phyloP scores from a whole-genome alignment of 1,140 invertebrate species.

The Bombus picipes region DNA sequence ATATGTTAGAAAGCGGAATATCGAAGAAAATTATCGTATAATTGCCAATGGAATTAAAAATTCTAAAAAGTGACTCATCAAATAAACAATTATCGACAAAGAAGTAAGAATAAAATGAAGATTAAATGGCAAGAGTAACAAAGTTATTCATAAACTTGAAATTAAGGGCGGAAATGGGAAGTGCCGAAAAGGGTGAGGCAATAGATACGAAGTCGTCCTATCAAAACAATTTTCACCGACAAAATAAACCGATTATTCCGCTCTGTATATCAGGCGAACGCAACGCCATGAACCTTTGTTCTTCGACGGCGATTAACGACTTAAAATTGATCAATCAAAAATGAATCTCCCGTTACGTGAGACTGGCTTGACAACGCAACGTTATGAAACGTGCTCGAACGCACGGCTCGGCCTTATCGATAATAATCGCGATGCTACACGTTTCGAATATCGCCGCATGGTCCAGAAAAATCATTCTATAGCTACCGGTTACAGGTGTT shows the following conservation, averaged over 20 bases:
- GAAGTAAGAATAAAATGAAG: neutral
- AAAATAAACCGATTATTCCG: neutral
- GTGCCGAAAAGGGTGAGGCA: rapidly evolving
- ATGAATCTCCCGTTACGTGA: neutral
- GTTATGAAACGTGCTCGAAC: constrained; percentile 6
- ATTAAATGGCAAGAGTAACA: neutral
- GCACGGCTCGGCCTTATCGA: too few species aligned
- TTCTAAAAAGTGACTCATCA: neutral
- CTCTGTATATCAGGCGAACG: neutral
- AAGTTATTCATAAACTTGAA: neutral
- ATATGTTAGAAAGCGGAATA: too few species aligned
- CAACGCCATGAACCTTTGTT: neutral
- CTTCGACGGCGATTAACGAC: neutral
- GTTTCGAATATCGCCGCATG: neutral
- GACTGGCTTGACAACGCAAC: neutral
- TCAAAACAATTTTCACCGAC: neutral
- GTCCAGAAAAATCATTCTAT: neutral
- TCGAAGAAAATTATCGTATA: too few species aligned
- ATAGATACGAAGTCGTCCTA: neutral
- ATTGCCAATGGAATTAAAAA: neutral
- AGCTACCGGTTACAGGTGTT: constrained; percentile 35
- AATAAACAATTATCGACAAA: neutral
- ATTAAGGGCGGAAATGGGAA: neutral
- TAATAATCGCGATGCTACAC: constrained; percentile 1
- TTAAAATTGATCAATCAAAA: constrained; percentile 16